Evolutionary conservation across 2,888 invertebrate genomes (phyloP).

Genomic region (Graphium colonna): DNA sequence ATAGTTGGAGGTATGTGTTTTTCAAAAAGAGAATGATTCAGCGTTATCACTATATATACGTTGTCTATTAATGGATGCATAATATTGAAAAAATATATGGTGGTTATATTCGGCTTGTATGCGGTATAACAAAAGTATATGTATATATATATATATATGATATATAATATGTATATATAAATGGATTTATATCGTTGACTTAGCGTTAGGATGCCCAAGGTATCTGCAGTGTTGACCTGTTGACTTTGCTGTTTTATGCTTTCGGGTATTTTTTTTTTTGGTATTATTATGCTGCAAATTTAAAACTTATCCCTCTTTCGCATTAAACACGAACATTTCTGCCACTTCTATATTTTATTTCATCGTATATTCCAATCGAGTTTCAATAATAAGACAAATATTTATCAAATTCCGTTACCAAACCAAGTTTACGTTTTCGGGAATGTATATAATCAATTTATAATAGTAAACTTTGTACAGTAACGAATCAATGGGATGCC

Average conservation of each 20-base stretch:
- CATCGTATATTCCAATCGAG: slow-evolving; percentile 9
- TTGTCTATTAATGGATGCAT: slow-evolving; percentile 65
- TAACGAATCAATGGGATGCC: slow-evolving; percentile 24
- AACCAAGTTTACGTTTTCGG: slow-evolving; percentile 33
- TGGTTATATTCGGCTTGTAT: slow-evolving; percentile 67
- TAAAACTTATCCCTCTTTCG: slow-evolving; percentile 74
- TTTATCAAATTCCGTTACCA: slow-evolving; percentile 30
- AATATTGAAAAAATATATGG: slow-evolving; percentile 55
- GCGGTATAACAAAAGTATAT: slow-evolving; percentile 59
- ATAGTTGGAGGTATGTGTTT: slow-evolving; percentile 55
- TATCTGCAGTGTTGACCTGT: slow-evolving; percentile 73
- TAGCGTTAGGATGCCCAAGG: slow-evolving; percentile 78
- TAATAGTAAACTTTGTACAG: slow-evolving; percentile 20
- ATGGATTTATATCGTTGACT: slow-evolving; percentile 66
- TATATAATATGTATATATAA: slow-evolving; percentile 51
- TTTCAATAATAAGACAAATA: slow-evolving; percentile 13
- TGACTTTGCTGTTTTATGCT: slow-evolving; percentile 55
- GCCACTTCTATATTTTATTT: slow-evolving; percentile 31
- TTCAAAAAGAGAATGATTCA: slow-evolving; percentile 45
- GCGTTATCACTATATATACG: slow-evolving; percentile 58
- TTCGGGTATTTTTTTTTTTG: slow-evolving; percentile 37
- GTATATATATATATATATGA: slow-evolving; percentile 11
- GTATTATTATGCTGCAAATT: slow-evolving; percentile 67
- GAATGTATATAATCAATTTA: background rate
- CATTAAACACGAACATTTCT: slow-evolving; percentile 40